Conservation (phyloP, 2,797 vertebrate genomes). For the Acipenser transmontanus region DNA sequence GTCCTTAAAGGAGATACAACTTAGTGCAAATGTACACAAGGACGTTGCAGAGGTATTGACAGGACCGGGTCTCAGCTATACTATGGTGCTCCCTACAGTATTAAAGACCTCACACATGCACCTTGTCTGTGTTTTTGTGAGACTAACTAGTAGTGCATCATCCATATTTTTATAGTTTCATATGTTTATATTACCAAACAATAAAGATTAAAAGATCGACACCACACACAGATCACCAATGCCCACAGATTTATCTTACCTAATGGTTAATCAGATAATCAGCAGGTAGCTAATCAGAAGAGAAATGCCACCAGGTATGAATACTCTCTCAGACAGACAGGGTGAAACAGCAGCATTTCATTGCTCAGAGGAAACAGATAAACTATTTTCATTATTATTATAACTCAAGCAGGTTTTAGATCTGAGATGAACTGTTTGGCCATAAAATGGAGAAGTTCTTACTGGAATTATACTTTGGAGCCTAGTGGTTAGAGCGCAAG, state of each 20-base stretch:
- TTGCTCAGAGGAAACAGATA: too few species aligned
- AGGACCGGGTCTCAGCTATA: slow-evolving; percentile 43
- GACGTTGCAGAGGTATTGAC: slow-evolving; percentile 27
- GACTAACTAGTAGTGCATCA: slow-evolving; percentile 50
- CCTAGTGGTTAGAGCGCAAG: too few species aligned
- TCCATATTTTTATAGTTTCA: slow-evolving; percentile 43
- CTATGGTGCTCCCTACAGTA: slow-evolving; percentile 53
- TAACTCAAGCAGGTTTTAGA: too few species aligned
- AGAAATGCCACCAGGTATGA: slow-evolving; percentile 2
- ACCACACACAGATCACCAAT: slow-evolving; percentile 41
- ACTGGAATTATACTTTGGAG: too few species aligned
- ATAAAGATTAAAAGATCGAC: slow-evolving; percentile 51
- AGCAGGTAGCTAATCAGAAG: slow-evolving; percentile 15
- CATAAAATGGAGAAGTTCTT: too few species aligned
- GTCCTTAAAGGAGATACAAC: slow-evolving; percentile 27
- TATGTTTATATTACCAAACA: slow-evolving; percentile 46
- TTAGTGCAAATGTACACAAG: slow-evolving; percentile 36
- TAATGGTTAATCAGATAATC: slow-evolving; percentile 40
- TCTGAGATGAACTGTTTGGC: too few species aligned
- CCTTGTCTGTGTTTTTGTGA: slow-evolving; percentile 44
- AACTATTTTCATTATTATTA: too few species aligned
- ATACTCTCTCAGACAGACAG: slow-evolving; percentile 2
- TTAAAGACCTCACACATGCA: slow-evolving; percentile 48
- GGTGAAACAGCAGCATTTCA: too few species aligned
- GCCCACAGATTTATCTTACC: slow-evolving; percentile 40